These are phyloP conservation scores for Agrochola lychnidis DNA, from an alignment of 2,888 invertebrate species.

Conservation along the genomic window DNA sequence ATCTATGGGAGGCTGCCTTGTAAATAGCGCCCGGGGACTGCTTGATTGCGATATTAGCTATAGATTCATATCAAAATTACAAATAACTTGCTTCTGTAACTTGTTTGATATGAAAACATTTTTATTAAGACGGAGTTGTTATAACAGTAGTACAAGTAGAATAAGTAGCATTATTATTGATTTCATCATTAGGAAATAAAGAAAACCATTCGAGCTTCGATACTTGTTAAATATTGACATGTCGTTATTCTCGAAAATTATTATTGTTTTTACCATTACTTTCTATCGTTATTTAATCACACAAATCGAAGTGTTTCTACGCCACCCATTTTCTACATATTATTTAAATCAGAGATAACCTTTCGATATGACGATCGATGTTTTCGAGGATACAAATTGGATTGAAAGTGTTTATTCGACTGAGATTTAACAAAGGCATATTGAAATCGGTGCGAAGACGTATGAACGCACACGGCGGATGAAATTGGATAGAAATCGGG, in stretches of 20 bases:
- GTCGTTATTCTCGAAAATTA: not conserved
- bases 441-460: constrained; percentile 35
- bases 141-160: not conserved
- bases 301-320: not conserved
- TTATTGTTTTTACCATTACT: not conserved
- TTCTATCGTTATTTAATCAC: constrained; percentile 6
- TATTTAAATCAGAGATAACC: constrained; percentile 21
- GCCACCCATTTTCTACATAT: constrained; percentile 10
- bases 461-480: constrained; percentile 40
- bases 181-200: not conserved
- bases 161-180: not conserved
- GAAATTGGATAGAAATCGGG: constrained; percentile 51
- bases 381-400: constrained; percentile 47
- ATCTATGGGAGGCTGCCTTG: constrained; percentile 64
- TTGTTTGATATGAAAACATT: constrained; percentile 6
- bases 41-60: constrained; percentile 77
- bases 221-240: not conserved
- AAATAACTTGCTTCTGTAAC: constrained; percentile 2
- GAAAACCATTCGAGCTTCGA: not conserved
- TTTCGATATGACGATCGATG: constrained; percentile 14
- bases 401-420: constrained; percentile 36
- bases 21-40: constrained; percentile 81
- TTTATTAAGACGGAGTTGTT: not conserved
- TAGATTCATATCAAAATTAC: constrained; percentile 59
- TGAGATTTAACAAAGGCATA: constrained; percentile 45